Base-by-base conservation (phyloP, 2,797 vertebrate species). In the Tapera naevia region DNA sequence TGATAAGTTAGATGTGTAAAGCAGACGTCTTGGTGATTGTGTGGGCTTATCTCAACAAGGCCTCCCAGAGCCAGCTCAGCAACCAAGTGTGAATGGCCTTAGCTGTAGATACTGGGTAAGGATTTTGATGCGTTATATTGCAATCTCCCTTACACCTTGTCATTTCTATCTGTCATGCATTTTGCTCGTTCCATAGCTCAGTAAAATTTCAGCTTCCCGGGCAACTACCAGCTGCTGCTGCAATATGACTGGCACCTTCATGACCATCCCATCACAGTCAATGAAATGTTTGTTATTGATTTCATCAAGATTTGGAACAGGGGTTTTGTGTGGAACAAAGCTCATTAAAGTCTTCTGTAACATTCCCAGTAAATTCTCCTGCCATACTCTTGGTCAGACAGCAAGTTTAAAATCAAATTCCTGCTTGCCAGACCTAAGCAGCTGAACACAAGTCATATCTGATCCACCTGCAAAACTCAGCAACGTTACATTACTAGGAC, bases 101-200 rank as follows among this genome's bases (percentile, higher is more conserved):
- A 76, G 78, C 46, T 76, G 46, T 35, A 69, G 81, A 84, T 53
- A 90, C 33, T 5, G 30, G 69, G 22, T 46, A 87, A 88, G 86
- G 66, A 92, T 88, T 93, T 94, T 39, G 25, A 69, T 51, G n/a
- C 54, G 65, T 62, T 78, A 35, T 45, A 62, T 51, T 88, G 39
- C 33, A 78, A 87, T 66, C 41, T 84, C 80, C 85, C 81, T 84
- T 70, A 70, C 94, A 79, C 84, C 66, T 89, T 95, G 86, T 93
- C 88, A 91, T 62, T 66, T 88, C 73, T 91, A 17, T 87, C 85
- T 95, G 94, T 95, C 78, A 88, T 64, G 92, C 39, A 7, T 97
- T 92, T 81, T 85, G 19, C 39, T 73, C 80, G 54, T 88, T 78
- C 92, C 67, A 16, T 84, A 33, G 84, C 54, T 81, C 53, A 80